These are phyloP conservation scores for Drosophila setifemur DNA, from an alignment of 1,140 invertebrate genomes.

Conservation along the genomic window DNA sequence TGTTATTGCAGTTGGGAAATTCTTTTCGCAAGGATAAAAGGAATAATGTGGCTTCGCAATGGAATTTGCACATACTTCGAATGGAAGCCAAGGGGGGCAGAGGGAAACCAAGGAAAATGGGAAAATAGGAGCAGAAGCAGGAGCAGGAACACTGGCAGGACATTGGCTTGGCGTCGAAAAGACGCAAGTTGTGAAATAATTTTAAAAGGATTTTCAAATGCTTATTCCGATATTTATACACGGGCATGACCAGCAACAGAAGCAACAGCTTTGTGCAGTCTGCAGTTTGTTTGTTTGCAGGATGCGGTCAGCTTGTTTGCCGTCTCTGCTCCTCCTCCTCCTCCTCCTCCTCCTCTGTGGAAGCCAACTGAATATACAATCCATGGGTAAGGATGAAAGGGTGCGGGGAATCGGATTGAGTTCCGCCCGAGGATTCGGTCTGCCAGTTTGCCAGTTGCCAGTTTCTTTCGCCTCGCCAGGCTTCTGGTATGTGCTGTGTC, in stretches of 20 bases:
- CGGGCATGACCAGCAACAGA: constrained; percentile 51
- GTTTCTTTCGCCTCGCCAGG: constrained; percentile 2
- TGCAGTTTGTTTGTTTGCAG: constrained; percentile 69
- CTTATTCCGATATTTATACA: constrained; percentile 77
- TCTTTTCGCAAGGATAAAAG: constrained; percentile 78
- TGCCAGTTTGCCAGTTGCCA: no score
- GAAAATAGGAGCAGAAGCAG: not conserved
- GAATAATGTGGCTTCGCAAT: constrained; percentile 80
- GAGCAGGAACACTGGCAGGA: constrained; percentile 9
- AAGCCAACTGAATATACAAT: no score
- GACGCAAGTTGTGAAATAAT: constrained; percentile 78
- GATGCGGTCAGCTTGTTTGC: constrained; percentile 72
- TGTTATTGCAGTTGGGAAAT: constrained; percentile 79
- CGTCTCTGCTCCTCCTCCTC: no score
- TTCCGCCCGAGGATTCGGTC: no score
- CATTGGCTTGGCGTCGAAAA: constrained; percentile 65
- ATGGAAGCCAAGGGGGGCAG: constrained; percentile 26
- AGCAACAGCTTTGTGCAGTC: constrained; percentile 20
- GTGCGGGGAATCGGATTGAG: constrained; percentile 10
- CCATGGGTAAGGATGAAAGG: no score
- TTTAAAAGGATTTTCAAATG: constrained; percentile 79
- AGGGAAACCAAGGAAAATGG: constrained; percentile 23
- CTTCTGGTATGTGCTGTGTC: no score
- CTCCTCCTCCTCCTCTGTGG: no score
- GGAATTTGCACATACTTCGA: constrained; percentile 78